A percentile compares a stretch with the other conserved stretches of the same genome.
Conservation (phyloP, 2,797 vertebrate species). For the Crocidura indochinensis region DNA sequence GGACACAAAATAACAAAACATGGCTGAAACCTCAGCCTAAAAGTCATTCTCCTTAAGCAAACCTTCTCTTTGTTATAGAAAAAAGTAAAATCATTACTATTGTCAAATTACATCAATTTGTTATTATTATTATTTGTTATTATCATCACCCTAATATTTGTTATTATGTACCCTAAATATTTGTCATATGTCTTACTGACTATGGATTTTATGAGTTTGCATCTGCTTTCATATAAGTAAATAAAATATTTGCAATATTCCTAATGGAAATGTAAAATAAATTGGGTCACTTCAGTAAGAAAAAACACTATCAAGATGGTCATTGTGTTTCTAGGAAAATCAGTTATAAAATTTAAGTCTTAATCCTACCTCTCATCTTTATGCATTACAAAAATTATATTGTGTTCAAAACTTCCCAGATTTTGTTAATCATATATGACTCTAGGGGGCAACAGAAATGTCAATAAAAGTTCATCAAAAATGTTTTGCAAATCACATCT, state of each 20-base stretch:
- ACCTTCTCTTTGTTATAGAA: background rate
- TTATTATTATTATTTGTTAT: too few relatives aligned
- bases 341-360: constrained; percentile 22
- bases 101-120: too few relatives aligned
- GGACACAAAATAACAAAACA: background rate
- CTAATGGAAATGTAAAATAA: background rate
- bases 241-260: background rate
- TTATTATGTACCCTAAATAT: constrained; percentile 29
- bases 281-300: background rate
- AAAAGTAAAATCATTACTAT: constrained; percentile 1
- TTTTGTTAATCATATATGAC: background rate
- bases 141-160: too few relatives aligned
- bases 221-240: background rate
- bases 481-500: constrained; percentile 54
- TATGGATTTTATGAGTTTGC: background rate
- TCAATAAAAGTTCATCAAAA: background rate
- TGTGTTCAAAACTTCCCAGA: constrained; percentile 25
- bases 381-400: constrained; percentile 26
- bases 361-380: constrained; percentile 16
- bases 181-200: constrained; percentile 7
- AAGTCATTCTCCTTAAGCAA: constrained; percentile 35
- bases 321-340: constrained; percentile 34
- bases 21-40: constrained; percentile 45
- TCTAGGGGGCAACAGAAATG: constrained; percentile 52
- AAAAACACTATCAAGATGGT: constrained; percentile 47